phyloP scores from a whole-genome alignment of 2,888 invertebrate genomes.

The Hesperia comma region DNA sequence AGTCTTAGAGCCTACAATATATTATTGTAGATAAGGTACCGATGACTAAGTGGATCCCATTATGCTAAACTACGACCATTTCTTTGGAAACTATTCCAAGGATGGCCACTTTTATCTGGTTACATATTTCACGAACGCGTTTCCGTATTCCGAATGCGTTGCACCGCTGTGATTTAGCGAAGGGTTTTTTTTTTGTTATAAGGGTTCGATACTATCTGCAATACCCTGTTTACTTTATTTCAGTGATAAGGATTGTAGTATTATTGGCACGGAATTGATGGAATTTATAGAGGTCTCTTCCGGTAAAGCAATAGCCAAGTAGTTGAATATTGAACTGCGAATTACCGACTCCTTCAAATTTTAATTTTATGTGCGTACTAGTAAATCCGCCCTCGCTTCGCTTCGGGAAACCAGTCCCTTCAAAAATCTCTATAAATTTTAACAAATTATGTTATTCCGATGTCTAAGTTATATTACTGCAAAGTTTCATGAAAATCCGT shows the following conservation, averaged over 20 bases:
- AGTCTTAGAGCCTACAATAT: conserved; percentile 58
- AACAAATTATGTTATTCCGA: too few relatives aligned
- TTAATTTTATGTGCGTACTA: too few relatives aligned
- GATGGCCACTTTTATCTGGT: conserved; percentile 61
- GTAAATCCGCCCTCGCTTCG: too few relatives aligned
- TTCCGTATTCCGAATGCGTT: conserved; percentile 43
- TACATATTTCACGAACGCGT: conserved; percentile 62
- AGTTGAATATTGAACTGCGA: too few relatives aligned
- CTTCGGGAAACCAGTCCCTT: too few relatives aligned
- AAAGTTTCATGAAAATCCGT: too few relatives aligned
- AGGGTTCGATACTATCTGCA: conserved; percentile 34
- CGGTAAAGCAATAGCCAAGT: too few relatives aligned
- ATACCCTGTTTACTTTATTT: conserved; percentile 31
- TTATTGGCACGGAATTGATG: not conserved
- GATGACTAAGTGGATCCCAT: conserved; percentile 72
- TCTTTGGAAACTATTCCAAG: conserved; percentile 71
- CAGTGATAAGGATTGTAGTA: conserved; percentile 15
- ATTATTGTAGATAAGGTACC: conserved; percentile 69
- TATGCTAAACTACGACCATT: conserved; percentile 69
- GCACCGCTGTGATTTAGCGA: conserved; percentile 34
- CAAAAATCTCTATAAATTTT: too few relatives aligned
- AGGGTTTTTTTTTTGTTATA: conserved; percentile 25
- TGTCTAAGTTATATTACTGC: too few relatives aligned
- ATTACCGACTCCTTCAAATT: too few relatives aligned
- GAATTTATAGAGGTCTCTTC: too few relatives aligned